These are phyloP conservation scores for Entomobrya multifasciata DNA, from an alignment of 2,888 invertebrate species.

Conservation along the genomic window DNA sequence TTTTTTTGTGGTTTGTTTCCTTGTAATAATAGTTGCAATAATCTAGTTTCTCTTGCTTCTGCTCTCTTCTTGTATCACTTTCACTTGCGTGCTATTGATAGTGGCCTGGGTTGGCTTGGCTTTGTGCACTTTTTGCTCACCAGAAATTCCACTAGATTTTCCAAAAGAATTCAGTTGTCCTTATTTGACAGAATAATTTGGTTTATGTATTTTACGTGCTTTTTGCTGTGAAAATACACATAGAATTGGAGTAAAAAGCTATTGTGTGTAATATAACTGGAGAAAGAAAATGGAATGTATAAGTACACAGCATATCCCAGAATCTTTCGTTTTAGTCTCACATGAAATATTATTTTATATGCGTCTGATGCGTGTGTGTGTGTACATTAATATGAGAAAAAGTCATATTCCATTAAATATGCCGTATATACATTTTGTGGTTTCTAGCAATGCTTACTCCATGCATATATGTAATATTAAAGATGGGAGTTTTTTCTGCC, in stretches of 20 bases:
- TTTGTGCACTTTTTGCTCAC: conserved; percentile 17
- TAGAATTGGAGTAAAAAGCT: conserved; percentile 9
- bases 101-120: not conserved
- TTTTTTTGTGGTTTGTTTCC: conserved; percentile 32
- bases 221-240: conserved; percentile 23
- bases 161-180: conserved; percentile 65
- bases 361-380: not conserved
- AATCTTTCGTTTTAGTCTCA: no score
- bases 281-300: not conserved
- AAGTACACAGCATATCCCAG: no score
- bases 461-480: no score
- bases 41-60: conserved; percentile 14
- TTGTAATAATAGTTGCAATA: conserved; percentile 44
- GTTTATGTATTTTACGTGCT: conserved; percentile 69
- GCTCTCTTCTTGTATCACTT: not conserved
- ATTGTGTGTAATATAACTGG: conserved; percentile 12
- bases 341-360: no score
- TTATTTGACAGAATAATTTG: conserved; percentile 70
- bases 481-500: not conserved
- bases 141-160: conserved; percentile 64
- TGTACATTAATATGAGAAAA: conserved; percentile 32
- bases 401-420: conserved; percentile 42
- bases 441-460: conserved; percentile 29
- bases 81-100: not conserved
- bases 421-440: conserved; percentile 37